phyloP scores from a whole-genome alignment of 2,113 vertebrate species.

The Eudyptes chrysolophus region DNA sequence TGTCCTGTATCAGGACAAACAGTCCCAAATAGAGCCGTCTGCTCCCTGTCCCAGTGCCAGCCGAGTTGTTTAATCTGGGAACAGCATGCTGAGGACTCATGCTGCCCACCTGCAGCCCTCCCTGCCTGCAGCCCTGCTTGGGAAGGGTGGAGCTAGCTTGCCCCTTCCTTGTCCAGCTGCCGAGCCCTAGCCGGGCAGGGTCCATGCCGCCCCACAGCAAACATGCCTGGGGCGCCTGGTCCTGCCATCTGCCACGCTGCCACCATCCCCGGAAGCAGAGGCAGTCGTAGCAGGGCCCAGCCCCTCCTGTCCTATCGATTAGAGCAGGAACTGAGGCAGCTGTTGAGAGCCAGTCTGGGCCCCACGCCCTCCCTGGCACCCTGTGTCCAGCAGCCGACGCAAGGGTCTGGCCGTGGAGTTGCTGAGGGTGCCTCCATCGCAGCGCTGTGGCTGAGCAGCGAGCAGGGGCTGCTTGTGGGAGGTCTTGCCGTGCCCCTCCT shows the following conservation, averaged over 20 bases:
- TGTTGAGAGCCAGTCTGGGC: accelerated
- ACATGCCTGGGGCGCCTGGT: accelerated
- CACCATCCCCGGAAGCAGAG: accelerated
- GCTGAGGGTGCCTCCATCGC: neutral
- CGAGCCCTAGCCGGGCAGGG: neutral
- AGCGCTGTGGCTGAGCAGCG: neutral
- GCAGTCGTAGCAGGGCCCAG: neutral
- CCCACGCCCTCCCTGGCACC: neutral
- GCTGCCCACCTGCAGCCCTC: neutral
- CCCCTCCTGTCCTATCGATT: neutral
- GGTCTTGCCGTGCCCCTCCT: neutral
- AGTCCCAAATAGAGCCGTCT: neutral
- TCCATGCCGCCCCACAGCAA: accelerated
- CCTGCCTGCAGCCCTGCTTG: accelerated
- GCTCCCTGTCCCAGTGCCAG: neutral
- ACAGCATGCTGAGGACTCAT: accelerated
- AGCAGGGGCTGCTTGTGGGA: neutral
- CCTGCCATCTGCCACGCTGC: neutral
- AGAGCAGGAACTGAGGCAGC: neutral
- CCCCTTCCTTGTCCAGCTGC: accelerated
- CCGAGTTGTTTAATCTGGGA: neutral
- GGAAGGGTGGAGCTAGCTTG: neutral
- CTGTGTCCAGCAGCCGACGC: neutral
- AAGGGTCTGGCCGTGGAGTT: too few relatives aligned
- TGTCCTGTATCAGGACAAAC: neutral